phyloP scores from a whole-genome alignment of 2,113 vertebrate genomes.

The Pelecanus crispus region DNA sequence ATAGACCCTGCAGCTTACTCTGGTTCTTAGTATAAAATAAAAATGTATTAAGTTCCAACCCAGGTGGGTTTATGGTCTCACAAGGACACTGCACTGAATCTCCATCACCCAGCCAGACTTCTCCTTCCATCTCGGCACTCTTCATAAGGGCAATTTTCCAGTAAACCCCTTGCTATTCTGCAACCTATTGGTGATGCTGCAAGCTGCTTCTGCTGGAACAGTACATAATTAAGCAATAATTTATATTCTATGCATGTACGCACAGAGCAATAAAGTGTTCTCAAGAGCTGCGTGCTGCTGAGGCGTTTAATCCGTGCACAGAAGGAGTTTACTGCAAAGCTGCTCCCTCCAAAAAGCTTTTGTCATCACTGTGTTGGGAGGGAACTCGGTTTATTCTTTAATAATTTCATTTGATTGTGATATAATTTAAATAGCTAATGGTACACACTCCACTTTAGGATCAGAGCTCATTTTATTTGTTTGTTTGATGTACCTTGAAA shows the following conservation, averaged over 20 bases:
- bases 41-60: neutral
- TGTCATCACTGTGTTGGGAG: neutral
- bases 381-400: neutral
- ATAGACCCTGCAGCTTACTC: neutral
- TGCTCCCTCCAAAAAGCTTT: constrained; percentile 31
- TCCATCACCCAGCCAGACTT: neutral
- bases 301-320: constrained; percentile 64
- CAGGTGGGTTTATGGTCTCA: neutral
- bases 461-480: constrained; percentile 21
- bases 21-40: neutral
- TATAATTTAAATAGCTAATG: constrained; percentile 48
- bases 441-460: neutral
- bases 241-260: constrained; percentile 66
- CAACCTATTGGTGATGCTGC: constrained; percentile 34
- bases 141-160: constrained; percentile 42
- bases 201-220: constrained; percentile 53
- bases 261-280: constrained; percentile 64
- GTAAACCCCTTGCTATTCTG: constrained; percentile 34
- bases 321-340: constrained; percentile 55
- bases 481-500: constrained; percentile 46
- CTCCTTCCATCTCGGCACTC: neutral
- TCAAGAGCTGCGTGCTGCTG: constrained; percentile 63
- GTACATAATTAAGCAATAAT: constrained; percentile 67
- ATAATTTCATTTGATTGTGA: constrained; percentile 49
- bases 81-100: neutral